Percentiles rank a stretch among this genome's conserved stretches.
Evolutionary conservation across 2,113 vertebrate species (phyloP).

Genomic region (Cyphomyrus plagiostoma): DNA sequence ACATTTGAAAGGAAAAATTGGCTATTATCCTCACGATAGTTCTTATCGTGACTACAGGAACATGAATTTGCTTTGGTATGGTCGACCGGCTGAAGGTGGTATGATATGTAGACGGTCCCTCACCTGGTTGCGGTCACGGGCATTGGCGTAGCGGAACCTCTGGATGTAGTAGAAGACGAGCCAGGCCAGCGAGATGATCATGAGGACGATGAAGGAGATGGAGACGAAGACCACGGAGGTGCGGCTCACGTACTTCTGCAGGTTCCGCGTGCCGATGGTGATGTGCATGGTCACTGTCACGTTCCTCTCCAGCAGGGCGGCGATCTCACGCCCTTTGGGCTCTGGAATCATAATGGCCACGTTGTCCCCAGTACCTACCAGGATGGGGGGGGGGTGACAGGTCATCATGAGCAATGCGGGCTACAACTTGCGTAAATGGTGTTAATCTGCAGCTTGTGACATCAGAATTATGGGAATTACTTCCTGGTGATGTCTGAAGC

Average conservation of each 20-base stretch:
- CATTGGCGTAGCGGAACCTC: slow-evolving; percentile 92
- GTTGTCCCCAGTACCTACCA: slow-evolving; percentile 77
- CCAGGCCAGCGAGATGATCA: slow-evolving; percentile 98
- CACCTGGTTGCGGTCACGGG: slow-evolving; percentile 71
- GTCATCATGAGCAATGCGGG: not conserved
- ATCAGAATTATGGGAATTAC: not conserved
- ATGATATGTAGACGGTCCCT: not conserved
- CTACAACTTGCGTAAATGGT: not conserved
- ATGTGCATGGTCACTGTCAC: slow-evolving; percentile 80
- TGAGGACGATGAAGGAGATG: slow-evolving; percentile 98
- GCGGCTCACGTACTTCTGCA: slow-evolving; percentile 97
- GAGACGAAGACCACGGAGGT: slow-evolving; percentile 97
- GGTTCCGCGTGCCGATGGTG: slow-evolving; percentile 89
- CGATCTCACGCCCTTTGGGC: slow-evolving; percentile 85
- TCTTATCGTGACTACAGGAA: not conserved
- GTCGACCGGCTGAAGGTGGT: not conserved
- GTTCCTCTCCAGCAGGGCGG: slow-evolving; percentile 77
- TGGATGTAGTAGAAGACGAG: slow-evolving; percentile 99
- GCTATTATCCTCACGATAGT: not conserved
- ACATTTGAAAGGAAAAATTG: not conserved
- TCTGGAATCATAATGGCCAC: slow-evolving; percentile 97
- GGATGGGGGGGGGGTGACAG: not conserved
- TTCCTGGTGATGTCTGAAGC: not conserved
- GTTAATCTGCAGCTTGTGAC: not conserved
- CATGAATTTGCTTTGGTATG: not conserved